Evolutionary conservation across 2,113 vertebrate species (phyloP).

Genomic region (Xyrauchen texanus): DNA sequence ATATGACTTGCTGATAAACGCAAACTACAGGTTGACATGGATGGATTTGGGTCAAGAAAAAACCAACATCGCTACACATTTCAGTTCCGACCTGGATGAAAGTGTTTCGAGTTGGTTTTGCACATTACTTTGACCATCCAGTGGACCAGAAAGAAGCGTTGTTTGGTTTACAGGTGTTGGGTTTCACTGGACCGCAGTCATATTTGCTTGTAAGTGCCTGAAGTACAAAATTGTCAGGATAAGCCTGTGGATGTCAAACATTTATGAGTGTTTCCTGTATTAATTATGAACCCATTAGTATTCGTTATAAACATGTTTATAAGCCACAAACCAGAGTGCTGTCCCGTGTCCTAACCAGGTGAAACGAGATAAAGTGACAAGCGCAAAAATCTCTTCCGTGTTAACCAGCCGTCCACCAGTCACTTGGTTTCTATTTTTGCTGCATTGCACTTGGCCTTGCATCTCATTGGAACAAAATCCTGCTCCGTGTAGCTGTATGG

Average conservation of each 20-base stretch:
- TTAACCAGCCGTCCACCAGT: no score
- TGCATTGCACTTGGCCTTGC: no score
- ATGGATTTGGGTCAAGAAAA: not conserved
- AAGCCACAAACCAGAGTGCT: not conserved
- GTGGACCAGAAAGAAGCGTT: no score
- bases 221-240: not conserved
- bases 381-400: no score
- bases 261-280: slow-evolving; percentile 12
- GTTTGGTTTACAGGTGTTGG: not conserved
- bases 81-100: not conserved
- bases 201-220: slow-evolving; percentile 13
- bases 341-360: no score
- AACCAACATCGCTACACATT: no score
- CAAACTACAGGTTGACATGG: not conserved
- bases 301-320: slow-evolving; percentile 40
- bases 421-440: no score
- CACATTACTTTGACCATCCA: slow-evolving; percentile 1
- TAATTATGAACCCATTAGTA: not conserved
- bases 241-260: not conserved
- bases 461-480: no score
- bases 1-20: slow-evolving; percentile 3
- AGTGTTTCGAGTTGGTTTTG: not conserved
- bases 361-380: no score
- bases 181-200: not conserved
- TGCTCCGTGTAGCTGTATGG: no score